Conservation (phyloP, 2,797 vertebrate species). For the Galago senegalensis region DNA sequence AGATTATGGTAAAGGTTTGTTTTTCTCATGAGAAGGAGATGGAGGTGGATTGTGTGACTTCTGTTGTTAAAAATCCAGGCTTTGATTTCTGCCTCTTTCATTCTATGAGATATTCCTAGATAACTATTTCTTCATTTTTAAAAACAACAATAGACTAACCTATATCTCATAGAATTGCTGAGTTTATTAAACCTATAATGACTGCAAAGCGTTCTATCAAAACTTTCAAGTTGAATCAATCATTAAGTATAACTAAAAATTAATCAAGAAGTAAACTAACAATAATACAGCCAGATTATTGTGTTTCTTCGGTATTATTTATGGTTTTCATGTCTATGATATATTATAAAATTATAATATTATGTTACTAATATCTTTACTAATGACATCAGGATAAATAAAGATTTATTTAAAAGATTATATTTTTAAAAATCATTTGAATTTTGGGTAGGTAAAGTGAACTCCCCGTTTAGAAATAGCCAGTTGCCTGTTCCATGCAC, state of each 20-base stretch:
- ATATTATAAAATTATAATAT: constrained; percentile 52
- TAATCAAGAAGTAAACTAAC: constrained; percentile 54
- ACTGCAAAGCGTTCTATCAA: background rate
- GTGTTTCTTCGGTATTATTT: constrained; percentile 26
- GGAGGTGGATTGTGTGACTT: background rate
- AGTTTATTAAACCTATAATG: constrained; percentile 47
- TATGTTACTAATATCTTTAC: constrained; percentile 40
- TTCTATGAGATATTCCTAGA: background rate
- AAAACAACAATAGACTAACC: background rate
- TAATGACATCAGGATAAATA: constrained; percentile 19
- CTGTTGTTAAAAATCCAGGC: constrained; percentile 8
- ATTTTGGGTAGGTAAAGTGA: background rate
- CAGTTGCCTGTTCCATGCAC: background rate
- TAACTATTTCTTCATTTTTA: constrained; percentile 44
- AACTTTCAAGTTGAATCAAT: constrained; percentile 44
- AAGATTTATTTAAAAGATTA: constrained; percentile 15
- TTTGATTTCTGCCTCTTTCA: constrained; percentile 35
- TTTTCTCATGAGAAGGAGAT: background rate
- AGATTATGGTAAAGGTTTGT: constrained; percentile 38
- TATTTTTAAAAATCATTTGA: constrained; percentile 1
- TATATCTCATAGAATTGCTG: constrained; percentile 2
- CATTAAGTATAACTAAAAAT: constrained; percentile 20
- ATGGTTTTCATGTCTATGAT: constrained; percentile 58
- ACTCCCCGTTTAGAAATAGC: background rate
- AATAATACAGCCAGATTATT: constrained; percentile 45